Evolutionary conservation across 2,113 vertebrate species (phyloP).

Genomic region (Paracanthobrama guichenoti): DNA sequence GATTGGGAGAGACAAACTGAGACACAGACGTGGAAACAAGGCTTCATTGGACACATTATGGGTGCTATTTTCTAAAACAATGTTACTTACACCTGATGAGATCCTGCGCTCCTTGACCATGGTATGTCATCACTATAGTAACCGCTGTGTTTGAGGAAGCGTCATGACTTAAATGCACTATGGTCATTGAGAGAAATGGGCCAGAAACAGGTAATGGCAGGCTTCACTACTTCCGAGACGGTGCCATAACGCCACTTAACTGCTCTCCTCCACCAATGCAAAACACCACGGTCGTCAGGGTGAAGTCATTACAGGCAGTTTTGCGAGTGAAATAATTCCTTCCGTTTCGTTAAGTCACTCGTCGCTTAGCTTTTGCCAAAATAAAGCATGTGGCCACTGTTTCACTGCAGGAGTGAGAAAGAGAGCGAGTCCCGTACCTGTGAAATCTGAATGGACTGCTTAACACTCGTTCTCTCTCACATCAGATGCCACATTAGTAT

Average conservation of each 20-base stretch:
- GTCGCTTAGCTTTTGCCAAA: neutral
- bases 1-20: neutral
- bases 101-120: slow-evolving; percentile 30
- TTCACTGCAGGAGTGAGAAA: too few relatives aligned
- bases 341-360: neutral
- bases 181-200: slow-evolving; percentile 26
- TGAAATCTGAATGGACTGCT: neutral
- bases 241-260: neutral
- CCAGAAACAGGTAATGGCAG: slow-evolving; percentile 50
- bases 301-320: slow-evolving; percentile 19
- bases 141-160: slow-evolving; percentile 51
- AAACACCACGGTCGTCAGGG: slow-evolving; percentile 41
- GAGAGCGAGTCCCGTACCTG: too few relatives aligned
- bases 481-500: neutral
- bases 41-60: neutral
- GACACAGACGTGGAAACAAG: neutral
- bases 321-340: neutral
- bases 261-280: neutral
- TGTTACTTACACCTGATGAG: slow-evolving; percentile 58
- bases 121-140: slow-evolving; percentile 57
- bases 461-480: neutral
- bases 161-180: slow-evolving; percentile 12
- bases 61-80: slow-evolving; percentile 16
- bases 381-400: neutral
- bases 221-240: slow-evolving; percentile 18